Evolutionary conservation across 2,797 vertebrate genomes (phyloP), one percentile per base, ranked within the genome.

Genomic region (Tadarida brasiliensis): DNA sequence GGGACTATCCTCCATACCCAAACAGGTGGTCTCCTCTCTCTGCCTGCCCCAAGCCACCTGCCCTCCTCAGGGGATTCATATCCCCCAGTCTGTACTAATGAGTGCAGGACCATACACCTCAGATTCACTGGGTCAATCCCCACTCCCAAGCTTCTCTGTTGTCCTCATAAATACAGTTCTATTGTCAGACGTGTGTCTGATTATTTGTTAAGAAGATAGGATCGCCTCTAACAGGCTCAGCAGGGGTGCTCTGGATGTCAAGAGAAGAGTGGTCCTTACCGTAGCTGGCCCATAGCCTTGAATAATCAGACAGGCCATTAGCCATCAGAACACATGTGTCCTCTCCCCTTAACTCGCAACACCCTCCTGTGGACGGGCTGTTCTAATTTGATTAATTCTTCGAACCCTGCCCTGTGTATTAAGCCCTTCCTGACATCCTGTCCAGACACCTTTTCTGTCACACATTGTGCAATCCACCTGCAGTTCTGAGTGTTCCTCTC

Each of bases 401-500:
- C 83, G 68, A 59, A 73, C 63, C 28, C 49, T 11, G 35, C 24
- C 59, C n/a, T 30, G 49, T 15, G 11, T 20, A 19, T 20, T 22
- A 22, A 82, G 26, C 44, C 28, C 30, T 61, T 8, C 8, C 28
- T 14, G 28, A 54, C 15, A 76, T 73, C 71, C 35, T 33, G 26
- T 49, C 67, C 71, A 85, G 47, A n/a, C 7, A 24, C 4, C 20
- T 91, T 84, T 49, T 28, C 80, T 87, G 19, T 89, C 71, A 17
- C 19, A 85, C 33, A 20, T 5, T 68, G 26, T 51, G 17, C 19
- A 59, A 92, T 54, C 44, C 49, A 70, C 12, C 30, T 35, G 63
- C 14, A 68, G 14, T 35, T 91, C 63, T 59, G 63, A 67, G 47
- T 57, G 67, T 63, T 89, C 92, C 67, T 94, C 20, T 93, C 65